Base-by-base conservation (phyloP, 2,113 vertebrate genomes). In the Edolisoma coerulescens region DNA sequence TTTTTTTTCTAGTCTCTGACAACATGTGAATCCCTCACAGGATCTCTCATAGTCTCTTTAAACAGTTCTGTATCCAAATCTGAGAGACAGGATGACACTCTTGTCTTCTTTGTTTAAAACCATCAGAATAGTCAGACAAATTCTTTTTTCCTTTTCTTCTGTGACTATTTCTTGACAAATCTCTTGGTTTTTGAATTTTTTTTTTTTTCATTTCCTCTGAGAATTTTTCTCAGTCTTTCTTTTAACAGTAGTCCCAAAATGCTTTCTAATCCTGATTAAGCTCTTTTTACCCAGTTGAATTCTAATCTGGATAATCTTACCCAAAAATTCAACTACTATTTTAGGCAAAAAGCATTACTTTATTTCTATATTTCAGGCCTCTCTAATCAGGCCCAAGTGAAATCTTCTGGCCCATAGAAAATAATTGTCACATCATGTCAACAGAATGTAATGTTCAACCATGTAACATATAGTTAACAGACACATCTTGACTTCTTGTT, bases 361-460 rank as follows among this genome's bases (percentile, higher is more conserved):
- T 50, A 41, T 16, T 52, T 67, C 15, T 21, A 3, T 44, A 32
- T 47, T 70, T 19, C 16, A 74, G n/a, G 8, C 19, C 8, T 44
- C 23, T 71, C 39, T 74, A 56, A 52, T 16, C 17, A 44, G 11
- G 20, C 32, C 6, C 17, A 67, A 41, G 47, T 56, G 22, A 45
- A 60, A 42, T 50, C 13, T 49, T 53, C 17, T 45, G 65, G 9
- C 8, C 16, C 9, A 35, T 16, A 35, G 45, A 33, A 54, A 59
- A 39, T 28, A 52, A 28, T 35, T 47, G 1, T 77, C 13, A 59
- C 24, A 68, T 53, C 10, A 49, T 17, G 5, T 54, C 49, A 47
- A 68, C 14, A 13, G 37, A 9, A 4, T 8, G 8, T 22, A 67
- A 53, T 0, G 0, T 33, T 74, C 22, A 45, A 14, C 3, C 7